Conservation (phyloP, 2,888 invertebrate species). For the Plebejus anna region DNA sequence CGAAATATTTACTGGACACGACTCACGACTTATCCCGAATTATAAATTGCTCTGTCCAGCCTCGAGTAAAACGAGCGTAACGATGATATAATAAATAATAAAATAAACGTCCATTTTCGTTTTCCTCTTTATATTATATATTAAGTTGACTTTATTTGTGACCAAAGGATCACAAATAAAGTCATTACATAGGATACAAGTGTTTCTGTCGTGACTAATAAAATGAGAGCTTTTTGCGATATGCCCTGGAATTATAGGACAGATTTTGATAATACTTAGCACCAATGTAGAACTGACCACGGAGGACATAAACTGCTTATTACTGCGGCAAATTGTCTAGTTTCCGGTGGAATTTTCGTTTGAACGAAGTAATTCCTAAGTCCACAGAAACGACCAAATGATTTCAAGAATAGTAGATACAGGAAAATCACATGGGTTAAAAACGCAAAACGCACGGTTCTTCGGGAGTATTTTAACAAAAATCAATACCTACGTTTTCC, state of each 20-base stretch:
- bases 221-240: neutral
- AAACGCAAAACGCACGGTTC: neutral
- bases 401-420: neutral
- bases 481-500: neutral
- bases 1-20: neutral
- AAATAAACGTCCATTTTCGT: slow-evolving; percentile 16
- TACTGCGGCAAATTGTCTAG: neutral
- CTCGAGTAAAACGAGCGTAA: slow-evolving; percentile 13
- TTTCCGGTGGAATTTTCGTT: neutral
- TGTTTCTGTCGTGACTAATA: neutral
- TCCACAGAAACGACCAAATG: too few species aligned
- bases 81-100: slow-evolving; percentile 19
- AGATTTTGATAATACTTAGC: neutral
- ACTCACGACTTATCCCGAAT: slow-evolving; percentile 18
- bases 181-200: neutral
- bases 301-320: too few species aligned
- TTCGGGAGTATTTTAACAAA: neutral
- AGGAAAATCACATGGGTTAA: neutral
- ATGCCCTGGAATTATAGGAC: neutral
- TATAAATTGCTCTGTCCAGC: slow-evolving; percentile 20
- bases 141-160: slow-evolving; percentile 7
- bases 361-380: neutral
- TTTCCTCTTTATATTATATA: slow-evolving; percentile 9
- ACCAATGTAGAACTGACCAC: neutral
- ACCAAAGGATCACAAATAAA: too few species aligned